These are phyloP conservation scores for Parelbella ahira DNA, from an alignment of 2,888 invertebrate species.

Conservation along the genomic window DNA sequence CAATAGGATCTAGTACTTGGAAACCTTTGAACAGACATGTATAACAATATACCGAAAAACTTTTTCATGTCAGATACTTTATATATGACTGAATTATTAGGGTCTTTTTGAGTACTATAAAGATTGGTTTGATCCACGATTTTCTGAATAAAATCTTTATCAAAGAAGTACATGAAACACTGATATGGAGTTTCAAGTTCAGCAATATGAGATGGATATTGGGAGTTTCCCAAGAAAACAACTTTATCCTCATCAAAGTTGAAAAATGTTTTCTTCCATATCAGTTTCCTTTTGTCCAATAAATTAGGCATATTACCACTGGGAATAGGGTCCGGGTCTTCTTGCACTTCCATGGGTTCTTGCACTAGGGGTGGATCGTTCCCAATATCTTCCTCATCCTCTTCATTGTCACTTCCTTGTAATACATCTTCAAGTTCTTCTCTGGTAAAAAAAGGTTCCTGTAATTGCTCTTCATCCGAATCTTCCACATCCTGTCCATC, in stretches of 20 bases:
- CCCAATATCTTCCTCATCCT: constrained; percentile 10
- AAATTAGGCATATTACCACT: constrained; percentile 15
- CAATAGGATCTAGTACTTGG: constrained; percentile 21
- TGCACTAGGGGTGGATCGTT: constrained; percentile 17
- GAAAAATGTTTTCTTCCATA: constrained; percentile 18
- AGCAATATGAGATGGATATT: constrained; percentile 9
- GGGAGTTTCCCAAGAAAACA: constrained; percentile 21
- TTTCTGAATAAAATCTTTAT: constrained; percentile 15
- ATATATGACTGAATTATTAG: constrained; percentile 12
- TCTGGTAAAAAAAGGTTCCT: constrained; percentile 7
- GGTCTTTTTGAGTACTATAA: constrained; percentile 21
- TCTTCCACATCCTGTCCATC: constrained; percentile 24
- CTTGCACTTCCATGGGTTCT: constrained; percentile 18
- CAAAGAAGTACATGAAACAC: constrained; percentile 12
- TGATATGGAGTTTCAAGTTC: constrained; percentile 16
- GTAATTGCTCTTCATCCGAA: constrained; percentile 21
- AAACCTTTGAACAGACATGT: constrained; percentile 26
- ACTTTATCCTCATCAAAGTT: constrained; percentile 24
- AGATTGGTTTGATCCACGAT: constrained; percentile 13
- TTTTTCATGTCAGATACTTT: constrained; percentile 21
- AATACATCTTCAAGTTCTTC: too few species aligned
- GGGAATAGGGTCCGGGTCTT: constrained; percentile 20
- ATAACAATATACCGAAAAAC: constrained; percentile 29
- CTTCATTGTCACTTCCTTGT: constrained; percentile 23
- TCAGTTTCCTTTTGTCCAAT: constrained; percentile 7